phyloP scores from a whole-genome alignment of 1,140 invertebrate genomes.

The Drosophila nigromelanica region DNA sequence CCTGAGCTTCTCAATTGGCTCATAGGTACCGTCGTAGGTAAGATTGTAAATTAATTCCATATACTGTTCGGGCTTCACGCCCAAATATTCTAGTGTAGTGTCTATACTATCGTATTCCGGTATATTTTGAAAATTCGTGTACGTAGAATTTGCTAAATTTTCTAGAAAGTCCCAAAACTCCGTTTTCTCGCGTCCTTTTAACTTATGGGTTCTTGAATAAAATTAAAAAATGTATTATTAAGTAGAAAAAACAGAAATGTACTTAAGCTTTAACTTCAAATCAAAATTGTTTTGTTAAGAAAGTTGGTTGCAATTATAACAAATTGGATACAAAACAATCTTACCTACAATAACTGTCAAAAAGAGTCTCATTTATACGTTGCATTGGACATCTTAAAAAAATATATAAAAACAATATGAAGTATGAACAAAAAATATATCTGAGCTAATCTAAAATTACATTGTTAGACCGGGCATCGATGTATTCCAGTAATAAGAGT shows the following conservation, averaged over 20 bases:
- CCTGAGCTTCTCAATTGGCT: constrained; percentile 38
- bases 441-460: background rate
- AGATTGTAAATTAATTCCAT: constrained; percentile 80
- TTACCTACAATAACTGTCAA: constrained; percentile 84
- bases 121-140: constrained; percentile 76
- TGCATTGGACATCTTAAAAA: constrained; percentile 82
- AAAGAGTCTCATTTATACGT: constrained; percentile 83
- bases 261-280: background rate
- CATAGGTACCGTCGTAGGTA: constrained; percentile 59
- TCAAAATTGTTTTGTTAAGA: too few relatives aligned
- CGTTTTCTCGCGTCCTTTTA: constrained; percentile 36
- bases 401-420: background rate
- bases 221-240: background rate
- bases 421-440: background rate
- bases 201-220: constrained; percentile 21
- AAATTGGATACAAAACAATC: background rate
- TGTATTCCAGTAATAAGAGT: constrained; percentile 89
- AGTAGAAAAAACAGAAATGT: background rate
- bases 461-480: constrained; percentile 86
- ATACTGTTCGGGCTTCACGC: constrained; percentile 65
- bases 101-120: constrained; percentile 55
- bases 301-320: too few relatives aligned
- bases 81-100: constrained; percentile 36
- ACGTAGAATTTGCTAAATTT: constrained; percentile 78
- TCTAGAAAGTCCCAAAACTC: constrained; percentile 71